These are phyloP conservation scores for Thryonomys swinderianus DNA, from an alignment of 2,113 vertebrate species.

Conservation along the genomic window DNA sequence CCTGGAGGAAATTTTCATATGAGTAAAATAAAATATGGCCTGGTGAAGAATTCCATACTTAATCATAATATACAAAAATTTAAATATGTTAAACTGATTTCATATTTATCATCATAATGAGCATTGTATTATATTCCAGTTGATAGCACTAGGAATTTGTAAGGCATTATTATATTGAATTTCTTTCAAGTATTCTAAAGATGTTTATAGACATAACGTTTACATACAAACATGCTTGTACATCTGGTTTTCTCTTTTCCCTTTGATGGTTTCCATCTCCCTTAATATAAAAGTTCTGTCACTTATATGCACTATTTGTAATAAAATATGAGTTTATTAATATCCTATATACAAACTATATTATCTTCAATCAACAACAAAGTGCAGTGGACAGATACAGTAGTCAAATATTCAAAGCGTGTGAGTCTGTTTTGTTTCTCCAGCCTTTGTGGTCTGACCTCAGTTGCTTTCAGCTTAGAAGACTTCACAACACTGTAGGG, in stretches of 20 bases:
- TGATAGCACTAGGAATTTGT: neutral
- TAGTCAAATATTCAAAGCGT: neutral
- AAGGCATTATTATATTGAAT: neutral
- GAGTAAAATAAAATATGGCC: neutral
- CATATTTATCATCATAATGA: neutral
- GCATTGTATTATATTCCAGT: neutral
- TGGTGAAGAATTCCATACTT: slow-evolving; percentile 17
- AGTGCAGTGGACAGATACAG: neutral
- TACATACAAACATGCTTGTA: neutral
- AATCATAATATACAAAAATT: neutral
- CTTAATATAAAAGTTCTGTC: neutral
- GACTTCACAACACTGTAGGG: neutral
- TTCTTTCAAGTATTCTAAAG: neutral
- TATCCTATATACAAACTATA: neutral
- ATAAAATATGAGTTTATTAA: neutral
- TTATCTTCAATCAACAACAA: neutral
- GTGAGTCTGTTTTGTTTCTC: neutral
- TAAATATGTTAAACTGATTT: neutral
- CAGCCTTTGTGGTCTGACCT: neutral
- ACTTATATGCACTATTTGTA: neutral
- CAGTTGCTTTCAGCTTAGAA: neutral
- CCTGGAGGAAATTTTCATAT: slow-evolving; percentile 9
- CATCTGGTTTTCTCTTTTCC: neutral
- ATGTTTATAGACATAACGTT: neutral
- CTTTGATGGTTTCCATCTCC: neutral